phyloP scores from a whole-genome alignment of 2,113 vertebrate species.

The Colinus virginianus region DNA sequence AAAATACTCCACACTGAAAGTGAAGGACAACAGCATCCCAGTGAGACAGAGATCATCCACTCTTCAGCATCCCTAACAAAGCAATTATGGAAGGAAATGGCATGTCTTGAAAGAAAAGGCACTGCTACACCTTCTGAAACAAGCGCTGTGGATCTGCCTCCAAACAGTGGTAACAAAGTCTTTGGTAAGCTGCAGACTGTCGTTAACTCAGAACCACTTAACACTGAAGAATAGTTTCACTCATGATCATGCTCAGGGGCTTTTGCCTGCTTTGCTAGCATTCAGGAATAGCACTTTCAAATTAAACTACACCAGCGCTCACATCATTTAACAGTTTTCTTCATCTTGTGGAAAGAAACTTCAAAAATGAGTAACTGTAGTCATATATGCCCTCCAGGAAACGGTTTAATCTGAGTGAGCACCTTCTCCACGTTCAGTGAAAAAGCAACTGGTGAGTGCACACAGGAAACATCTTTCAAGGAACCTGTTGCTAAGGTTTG shows the following conservation, averaged over 20 bases:
- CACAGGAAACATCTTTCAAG: not conserved
- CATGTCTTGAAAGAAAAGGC: not conserved
- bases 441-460: not conserved
- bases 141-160: not conserved
- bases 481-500: no score
- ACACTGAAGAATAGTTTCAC: not conserved
- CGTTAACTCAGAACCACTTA: not conserved
- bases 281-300: not conserved
- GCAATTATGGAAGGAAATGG: not conserved
- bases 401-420: not conserved
- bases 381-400: not conserved
- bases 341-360: not conserved
- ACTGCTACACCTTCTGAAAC: not conserved
- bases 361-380: not conserved
- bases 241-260: not conserved
- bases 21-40: not conserved
- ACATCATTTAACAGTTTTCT: not conserved
- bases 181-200: not conserved
- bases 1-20: not conserved
- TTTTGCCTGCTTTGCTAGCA: not conserved
- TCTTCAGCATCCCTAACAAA: not conserved
- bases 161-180: not conserved
- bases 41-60: not conserved
- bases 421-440: not conserved
- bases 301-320: not conserved